These are phyloP conservation scores for Oreochromis grahami DNA, from an alignment of 2,797 vertebrate genomes.

Conservation along the genomic window DNA sequence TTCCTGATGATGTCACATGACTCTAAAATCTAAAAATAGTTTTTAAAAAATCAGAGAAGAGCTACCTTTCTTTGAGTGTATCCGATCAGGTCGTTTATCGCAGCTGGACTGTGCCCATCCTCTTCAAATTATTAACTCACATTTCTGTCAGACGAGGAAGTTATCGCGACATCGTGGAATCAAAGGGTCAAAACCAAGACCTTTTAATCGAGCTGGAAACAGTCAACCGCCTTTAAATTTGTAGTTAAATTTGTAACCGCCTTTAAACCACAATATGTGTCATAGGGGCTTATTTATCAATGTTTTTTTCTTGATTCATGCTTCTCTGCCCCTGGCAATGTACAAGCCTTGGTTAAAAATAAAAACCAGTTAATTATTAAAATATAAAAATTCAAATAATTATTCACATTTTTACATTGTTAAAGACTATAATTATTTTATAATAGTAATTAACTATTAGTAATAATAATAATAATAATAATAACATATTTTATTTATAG, in stretches of 20 bases:
- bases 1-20: not conserved
- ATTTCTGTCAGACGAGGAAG: constrained; percentile 2
- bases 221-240: not conserved
- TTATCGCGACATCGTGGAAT: constrained; percentile 35
- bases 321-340: not conserved
- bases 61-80: not conserved
- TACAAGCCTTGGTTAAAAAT: not conserved
- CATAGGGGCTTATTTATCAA: not conserved
- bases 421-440: not conserved
- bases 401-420: not conserved
- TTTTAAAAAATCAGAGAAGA: fast-evolving
- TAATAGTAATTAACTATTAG: not conserved
- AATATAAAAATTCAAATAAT: not conserved
- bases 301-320: not conserved
- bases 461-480: no score
- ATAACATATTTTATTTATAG: no score
- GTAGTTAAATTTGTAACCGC: no score
- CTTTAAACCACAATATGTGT: not conserved
- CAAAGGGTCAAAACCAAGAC: constrained; percentile 3
- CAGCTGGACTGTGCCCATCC: not conserved
- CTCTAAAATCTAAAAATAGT: not conserved
- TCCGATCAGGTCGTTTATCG: not conserved
- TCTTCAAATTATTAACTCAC: not conserved
- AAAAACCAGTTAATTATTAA: not conserved
- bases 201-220: constrained; percentile 51